These are phyloP conservation scores for Xestia c-nigrum DNA, from an alignment of 2,888 invertebrate species.

Conservation along the genomic window DNA sequence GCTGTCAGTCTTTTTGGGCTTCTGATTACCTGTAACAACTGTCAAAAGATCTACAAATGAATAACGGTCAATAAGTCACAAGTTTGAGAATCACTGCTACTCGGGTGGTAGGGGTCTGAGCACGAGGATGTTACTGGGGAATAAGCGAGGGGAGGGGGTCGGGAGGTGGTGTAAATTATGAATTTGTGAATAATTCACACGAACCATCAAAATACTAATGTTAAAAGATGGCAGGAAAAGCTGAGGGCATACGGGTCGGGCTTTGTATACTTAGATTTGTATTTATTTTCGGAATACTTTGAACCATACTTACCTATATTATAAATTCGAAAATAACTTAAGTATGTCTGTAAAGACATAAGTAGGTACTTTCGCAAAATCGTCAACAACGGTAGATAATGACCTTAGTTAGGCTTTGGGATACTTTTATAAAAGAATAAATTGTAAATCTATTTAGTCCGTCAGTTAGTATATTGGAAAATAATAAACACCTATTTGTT, in stretches of 20 bases:
- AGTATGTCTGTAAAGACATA: background rate
- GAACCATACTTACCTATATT: background rate
- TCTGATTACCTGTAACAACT: too few relatives aligned
- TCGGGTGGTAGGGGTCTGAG: constrained; percentile 18
- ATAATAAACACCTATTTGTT: too few relatives aligned
- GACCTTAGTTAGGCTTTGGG: background rate
- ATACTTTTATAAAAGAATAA: too few relatives aligned
- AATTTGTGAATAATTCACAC: constrained; percentile 82
- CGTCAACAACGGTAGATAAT: background rate
- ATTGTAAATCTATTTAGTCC: too few relatives aligned
- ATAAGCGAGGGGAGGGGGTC: background rate
- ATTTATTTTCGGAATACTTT: background rate
- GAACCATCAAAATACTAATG: constrained; percentile 80
- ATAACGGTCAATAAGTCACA: background rate
- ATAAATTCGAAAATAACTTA: background rate
- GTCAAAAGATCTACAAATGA: too few relatives aligned
- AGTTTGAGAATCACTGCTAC: constrained; percentile 50
- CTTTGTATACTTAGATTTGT: constrained; percentile 4
- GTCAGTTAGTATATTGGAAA: too few relatives aligned
- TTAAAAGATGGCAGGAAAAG: constrained; percentile 68
- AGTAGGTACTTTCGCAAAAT: background rate
- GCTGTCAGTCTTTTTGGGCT: too few relatives aligned
- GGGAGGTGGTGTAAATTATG: constrained; percentile 73
- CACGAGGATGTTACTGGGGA: constrained; percentile 16
- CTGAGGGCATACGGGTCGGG: constrained; percentile 3